Base-by-base conservation (phyloP, 37 sponge, comb jelly and placozoan species). In the Agelas oroides region DNA sequence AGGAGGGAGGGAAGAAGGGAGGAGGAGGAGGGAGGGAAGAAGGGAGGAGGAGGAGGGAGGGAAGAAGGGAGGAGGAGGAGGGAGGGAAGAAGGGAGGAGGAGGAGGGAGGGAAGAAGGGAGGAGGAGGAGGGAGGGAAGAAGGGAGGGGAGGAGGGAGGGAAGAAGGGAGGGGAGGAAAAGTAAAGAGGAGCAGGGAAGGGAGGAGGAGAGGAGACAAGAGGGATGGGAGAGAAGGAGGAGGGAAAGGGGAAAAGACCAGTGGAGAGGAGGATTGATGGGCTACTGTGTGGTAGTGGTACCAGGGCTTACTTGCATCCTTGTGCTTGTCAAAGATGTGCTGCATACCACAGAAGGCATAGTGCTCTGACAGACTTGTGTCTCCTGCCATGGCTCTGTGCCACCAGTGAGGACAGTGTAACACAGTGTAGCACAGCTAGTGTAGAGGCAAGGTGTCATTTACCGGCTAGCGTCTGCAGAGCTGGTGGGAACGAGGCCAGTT, bases 301-400 rank as follows among this genome's bases (percentile, higher is more conserved):
- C n/a, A 30, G 15, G 14, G 21, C 87, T 70, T 54, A 91, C 94
- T 80, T 65, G 91, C 82, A 21, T 64, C 89, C 61, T n/a, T 76
- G 55, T 96, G 96, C 34, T 80, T 78, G 67, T 91, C 94, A 84
- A 96, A 96, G 54, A 96, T 88, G 53, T 96, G 90, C 17, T 96
- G 83, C 94, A 96, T 93, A 2, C 94, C 92, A 87, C 88, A 82
- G 84, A 96, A 96, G 30, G 81, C 88, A 71, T 96, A 96, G 73
- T 94, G 80, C 78, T 96, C 94, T 28, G 82, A 58, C 8, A 96
- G 64, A 2, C 73, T 88, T 0, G 75, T 65, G 35, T 94, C 85
- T 20, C 96, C 96, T 13, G 91, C 95, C 89, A 96, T 83, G 17
- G 91, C 92, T 25, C 96, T 95, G 68, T 23, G 40, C 28, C 59